Evolutionary conservation across 92 coral and sea anemone species (phyloP).

Genomic region (Scolanthus callimorphus): DNA sequence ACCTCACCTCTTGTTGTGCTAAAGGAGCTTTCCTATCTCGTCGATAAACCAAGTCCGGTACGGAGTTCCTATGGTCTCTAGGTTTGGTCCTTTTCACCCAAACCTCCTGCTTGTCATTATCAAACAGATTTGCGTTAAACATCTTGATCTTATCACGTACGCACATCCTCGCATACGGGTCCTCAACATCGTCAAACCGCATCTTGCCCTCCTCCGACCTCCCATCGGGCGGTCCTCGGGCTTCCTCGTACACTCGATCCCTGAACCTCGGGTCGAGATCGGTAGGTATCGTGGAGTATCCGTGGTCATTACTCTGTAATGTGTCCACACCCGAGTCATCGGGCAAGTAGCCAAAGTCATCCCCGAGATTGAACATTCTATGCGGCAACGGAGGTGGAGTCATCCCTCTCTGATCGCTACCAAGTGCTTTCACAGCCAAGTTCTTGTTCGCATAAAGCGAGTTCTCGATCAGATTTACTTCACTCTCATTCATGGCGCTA

Average conservation of each 20-base stretch:
- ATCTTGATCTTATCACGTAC: constrained; percentile 73
- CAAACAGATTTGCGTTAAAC: constrained; percentile 40
- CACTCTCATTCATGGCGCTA: constrained; percentile 67
- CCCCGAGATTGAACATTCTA: constrained; percentile 40
- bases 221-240: not conserved
- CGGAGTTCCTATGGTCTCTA: constrained; percentile 49
- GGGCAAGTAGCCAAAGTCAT: constrained; percentile 45
- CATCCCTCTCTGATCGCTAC: not conserved
- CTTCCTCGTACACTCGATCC: constrained; percentile 36
- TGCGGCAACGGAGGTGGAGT: constrained; percentile 65
- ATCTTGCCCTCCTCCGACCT: not conserved
- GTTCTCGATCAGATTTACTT: constrained; percentile 75
- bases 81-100: constrained; percentile 72
- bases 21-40: constrained; percentile 73
- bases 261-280: constrained; percentile 9
- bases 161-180: constrained; percentile 72
- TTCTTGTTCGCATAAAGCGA: constrained; percentile 72
- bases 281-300: constrained; percentile 12
- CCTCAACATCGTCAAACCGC: constrained; percentile 15
- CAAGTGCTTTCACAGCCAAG: constrained; percentile 23
- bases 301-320: constrained; percentile 62
- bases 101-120: constrained; percentile 34
- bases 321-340: constrained; percentile 58
- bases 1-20: constrained; percentile 91
- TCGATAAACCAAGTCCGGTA: constrained; percentile 64